Base-by-base conservation (phyloP, 2,113 vertebrate species). In the Peucedramus taeniatus region DNA sequence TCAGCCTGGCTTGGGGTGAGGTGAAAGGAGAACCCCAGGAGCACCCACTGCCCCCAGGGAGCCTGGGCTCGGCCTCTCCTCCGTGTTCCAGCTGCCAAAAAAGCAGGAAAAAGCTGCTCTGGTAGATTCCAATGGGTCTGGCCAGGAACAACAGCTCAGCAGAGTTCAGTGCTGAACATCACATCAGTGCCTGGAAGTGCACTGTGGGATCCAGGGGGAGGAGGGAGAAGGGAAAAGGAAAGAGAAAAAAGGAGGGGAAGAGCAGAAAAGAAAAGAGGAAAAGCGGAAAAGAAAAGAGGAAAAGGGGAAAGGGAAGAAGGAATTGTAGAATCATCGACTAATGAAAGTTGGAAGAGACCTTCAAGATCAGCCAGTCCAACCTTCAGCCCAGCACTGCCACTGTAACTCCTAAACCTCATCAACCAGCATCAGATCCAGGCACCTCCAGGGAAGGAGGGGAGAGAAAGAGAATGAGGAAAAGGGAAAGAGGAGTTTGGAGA, bases 121-220 rank as follows among this genome's bases (percentile, higher is more conserved):
- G 11, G 27, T 7, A 18, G 30, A 33, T 42, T 50, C 54, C 11
- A 7, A 1, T 1, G 28, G 63, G 13, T n/a, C 35, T 22, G 56
- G 7, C 16, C 0, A 3, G 53, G 53, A 22, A 30, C 7, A 28
- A 2, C 0, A 0, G 16, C 39, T 1, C 59, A 31, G 64, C 35
- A 20, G 21, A 61, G 77, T 42, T 91, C 76, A 16, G 60, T 23
- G 53, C 33, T 51, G 74, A 53, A 6, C 27, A 19, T 6, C 54
- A 11, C 65, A 61, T 11, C 47, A 63, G 64, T 4, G 75, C 13
- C 64, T 31, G 75, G 24, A 26, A 47, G 11, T n/a, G n/a, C n/a
- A n/a, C n/a, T n/a, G n/a, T n/a, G 35, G 49, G 31, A 49, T 11
- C 30, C 40, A 20, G 20, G 20, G 30, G 7, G 9, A 47, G 23